These are phyloP conservation scores for Cerceris ruficornis DNA, from an alignment of 2,888 invertebrate species.

Conservation along the genomic window DNA sequence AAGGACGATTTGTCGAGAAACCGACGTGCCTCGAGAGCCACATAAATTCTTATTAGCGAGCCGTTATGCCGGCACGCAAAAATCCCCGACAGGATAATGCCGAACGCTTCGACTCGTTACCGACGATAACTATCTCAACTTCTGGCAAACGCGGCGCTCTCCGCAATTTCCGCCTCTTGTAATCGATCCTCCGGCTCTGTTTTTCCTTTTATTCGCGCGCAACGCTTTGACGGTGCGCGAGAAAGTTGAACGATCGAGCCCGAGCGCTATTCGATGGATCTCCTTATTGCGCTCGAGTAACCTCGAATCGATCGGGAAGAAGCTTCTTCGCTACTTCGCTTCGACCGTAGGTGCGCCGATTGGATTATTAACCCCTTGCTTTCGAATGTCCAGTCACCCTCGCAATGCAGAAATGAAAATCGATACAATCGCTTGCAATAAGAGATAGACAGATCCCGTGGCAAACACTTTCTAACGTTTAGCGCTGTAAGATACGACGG, in stretches of 20 bases:
- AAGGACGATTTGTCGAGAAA: slow-evolving; percentile 63
- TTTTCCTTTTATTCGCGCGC: background rate
- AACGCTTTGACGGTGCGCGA: background rate
- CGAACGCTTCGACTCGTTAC: slow-evolving; percentile 43
- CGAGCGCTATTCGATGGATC: background rate
- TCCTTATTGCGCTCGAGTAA: background rate
- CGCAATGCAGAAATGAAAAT: too few species aligned
- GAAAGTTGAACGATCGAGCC: background rate
- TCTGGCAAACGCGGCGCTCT: slow-evolving; percentile 10
- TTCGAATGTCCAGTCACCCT: too few species aligned
- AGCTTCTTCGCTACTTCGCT: too few species aligned
- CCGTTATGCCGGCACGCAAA: slow-evolving; percentile 51
- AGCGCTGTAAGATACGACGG: too few species aligned
- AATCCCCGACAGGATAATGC: slow-evolving; percentile 37
- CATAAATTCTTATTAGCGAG: slow-evolving; percentile 72
- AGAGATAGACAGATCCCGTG: too few species aligned
- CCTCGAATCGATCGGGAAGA: too few species aligned
- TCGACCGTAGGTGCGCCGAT: background rate
- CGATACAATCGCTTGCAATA: too few species aligned
- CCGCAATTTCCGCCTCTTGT: slow-evolving; percentile 9
- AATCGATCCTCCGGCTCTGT: slow-evolving; percentile 10
- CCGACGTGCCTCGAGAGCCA: slow-evolving; percentile 58
- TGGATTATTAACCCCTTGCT: background rate
- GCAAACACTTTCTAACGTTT: too few species aligned
- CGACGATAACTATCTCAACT: slow-evolving; percentile 27